phyloP scores from a whole-genome alignment of 2,888 invertebrate species.

The Operophtera brumata region DNA sequence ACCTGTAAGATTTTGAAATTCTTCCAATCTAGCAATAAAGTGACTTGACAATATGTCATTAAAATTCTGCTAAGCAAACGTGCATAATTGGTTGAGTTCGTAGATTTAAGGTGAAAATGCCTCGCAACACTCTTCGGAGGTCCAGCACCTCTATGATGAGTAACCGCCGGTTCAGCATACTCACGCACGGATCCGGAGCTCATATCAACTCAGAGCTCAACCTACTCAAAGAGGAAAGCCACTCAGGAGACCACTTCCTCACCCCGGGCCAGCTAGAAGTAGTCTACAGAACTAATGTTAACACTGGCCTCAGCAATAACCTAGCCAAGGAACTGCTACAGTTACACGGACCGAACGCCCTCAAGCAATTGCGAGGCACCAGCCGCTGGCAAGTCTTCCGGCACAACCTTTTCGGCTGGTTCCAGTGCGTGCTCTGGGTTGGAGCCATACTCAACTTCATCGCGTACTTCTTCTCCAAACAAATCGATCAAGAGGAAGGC shows the following conservation, averaged over 20 bases:
- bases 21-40: not conserved
- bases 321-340: conserved; percentile 77
- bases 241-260: conserved; percentile 71
- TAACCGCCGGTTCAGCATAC: conserved; percentile 18
- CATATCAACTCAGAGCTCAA: conserved; percentile 48
- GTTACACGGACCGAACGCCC: conserved; percentile 81
- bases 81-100: not conserved
- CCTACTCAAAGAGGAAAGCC: conserved; percentile 61
- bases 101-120: conserved; percentile 37
- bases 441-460: conserved; percentile 83
- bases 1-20: not conserved
- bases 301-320: conserved; percentile 75
- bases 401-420: conserved; percentile 86
- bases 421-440: conserved; percentile 85
- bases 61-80: not conserved
- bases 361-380: conserved; percentile 80
- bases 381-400: conserved; percentile 84
- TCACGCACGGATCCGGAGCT: conserved; percentile 35
- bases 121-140: conserved; percentile 39
- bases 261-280: conserved; percentile 64
- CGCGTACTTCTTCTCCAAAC: conserved; percentile 63
- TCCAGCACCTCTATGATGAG: conserved; percentile 45
- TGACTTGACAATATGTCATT: not conserved
- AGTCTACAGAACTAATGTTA: conserved; percentile 68
- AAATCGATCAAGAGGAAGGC: conserved; percentile 29